phyloP scores from a whole-genome alignment of 2,113 vertebrate species.

The Gambusia holbrooki region DNA sequence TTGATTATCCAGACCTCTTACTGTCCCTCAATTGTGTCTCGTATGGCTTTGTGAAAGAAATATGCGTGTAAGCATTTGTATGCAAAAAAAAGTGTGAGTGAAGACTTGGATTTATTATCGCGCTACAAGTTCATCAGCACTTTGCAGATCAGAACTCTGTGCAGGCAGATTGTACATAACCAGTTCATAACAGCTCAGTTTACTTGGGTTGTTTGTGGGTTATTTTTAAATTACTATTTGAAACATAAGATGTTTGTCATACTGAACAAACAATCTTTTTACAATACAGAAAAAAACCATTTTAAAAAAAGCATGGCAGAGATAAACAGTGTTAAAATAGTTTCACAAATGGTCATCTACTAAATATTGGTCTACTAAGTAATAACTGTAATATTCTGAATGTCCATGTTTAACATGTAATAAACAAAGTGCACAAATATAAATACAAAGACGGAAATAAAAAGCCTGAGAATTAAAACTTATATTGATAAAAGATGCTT shows the following conservation, averaged over 20 bases:
- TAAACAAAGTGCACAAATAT: slow-evolving; percentile 67
- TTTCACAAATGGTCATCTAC: slow-evolving; percentile 56
- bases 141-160: neutral
- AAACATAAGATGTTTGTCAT: too few species aligned
- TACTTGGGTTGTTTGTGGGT: too few species aligned
- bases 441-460: slow-evolving; percentile 44
- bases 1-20: slow-evolving; percentile 13
- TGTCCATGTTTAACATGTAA: slow-evolving; percentile 58
- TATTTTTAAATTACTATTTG: too few species aligned
- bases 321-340: slow-evolving; percentile 14
- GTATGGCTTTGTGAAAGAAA: slow-evolving; percentile 7
- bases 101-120: neutral
- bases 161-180: neutral
- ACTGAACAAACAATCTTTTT: too few species aligned
- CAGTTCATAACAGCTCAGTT: neutral
- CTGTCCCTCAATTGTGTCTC: slow-evolving; percentile 7
- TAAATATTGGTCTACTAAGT: slow-evolving; percentile 51
- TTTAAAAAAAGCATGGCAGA: slow-evolving; percentile 21
- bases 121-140: neutral
- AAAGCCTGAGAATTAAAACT: slow-evolving; percentile 53
- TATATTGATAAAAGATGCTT: slow-evolving; percentile 42
- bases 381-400: slow-evolving; percentile 45
- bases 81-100: neutral
- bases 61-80: neutral
- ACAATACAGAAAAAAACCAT: slow-evolving; percentile 27